A percentile compares a stretch with the other conserved stretches of the same genome.
Evolutionary conservation across 2,888 invertebrate genomes (phyloP).

Genomic region (Heliconius charithonia): DNA sequence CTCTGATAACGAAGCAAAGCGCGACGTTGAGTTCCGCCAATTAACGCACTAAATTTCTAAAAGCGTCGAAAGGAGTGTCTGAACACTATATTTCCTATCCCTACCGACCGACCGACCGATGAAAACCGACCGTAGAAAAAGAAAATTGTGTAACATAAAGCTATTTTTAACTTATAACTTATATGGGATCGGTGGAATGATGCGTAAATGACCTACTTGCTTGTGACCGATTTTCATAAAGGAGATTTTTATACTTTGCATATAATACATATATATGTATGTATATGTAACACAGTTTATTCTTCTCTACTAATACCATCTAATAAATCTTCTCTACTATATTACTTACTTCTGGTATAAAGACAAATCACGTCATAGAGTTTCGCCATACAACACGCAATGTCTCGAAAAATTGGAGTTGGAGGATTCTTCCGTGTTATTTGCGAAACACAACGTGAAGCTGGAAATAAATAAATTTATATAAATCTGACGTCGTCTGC

Average conservation of each 20-base stretch:
- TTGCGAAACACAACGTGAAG: no score
- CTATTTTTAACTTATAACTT: constrained; percentile 9
- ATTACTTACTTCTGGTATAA: no score
- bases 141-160: not conserved
- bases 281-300: no score
- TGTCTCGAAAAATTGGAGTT: not conserved
- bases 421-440: no score
- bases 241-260: not conserved
- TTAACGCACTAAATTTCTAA: no score
- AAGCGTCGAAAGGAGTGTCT: not conserved
- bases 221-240: constrained; percentile 15
- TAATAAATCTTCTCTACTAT: no score
- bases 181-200: constrained; percentile 4
- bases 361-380: not conserved
- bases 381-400: not conserved
- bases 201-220: constrained; percentile 21
- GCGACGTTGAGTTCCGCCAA: not conserved
- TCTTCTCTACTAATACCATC: no score
- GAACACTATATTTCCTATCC: not conserved
- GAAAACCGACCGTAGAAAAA: not conserved
- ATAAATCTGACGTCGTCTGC: not conserved
- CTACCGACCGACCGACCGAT: no score
- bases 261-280: not conserved
- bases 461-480: no score
- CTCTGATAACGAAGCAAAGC: not conserved